phyloP scores from a whole-genome alignment of 1,140 invertebrate species.

The Drosophila pseudoananassae region DNA sequence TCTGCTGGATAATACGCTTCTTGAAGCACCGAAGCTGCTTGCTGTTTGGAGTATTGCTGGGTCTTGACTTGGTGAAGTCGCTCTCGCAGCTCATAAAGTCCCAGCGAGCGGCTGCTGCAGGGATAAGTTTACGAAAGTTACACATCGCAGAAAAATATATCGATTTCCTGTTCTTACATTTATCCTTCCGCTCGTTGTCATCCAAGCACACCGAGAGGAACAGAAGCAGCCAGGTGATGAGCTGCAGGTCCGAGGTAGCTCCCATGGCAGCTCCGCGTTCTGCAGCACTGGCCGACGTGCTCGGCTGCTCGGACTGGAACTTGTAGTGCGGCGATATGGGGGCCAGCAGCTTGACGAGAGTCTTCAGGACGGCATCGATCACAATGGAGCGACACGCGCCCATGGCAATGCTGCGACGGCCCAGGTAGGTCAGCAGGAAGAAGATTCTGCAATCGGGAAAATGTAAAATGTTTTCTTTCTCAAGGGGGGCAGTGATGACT shows the following conservation, averaged over 20 bases:
- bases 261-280: slow-evolving; percentile 62
- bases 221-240: slow-evolving; percentile 92
- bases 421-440: slow-evolving; percentile 93
- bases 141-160: too few species aligned
- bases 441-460: slow-evolving; percentile 88
- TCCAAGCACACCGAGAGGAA: slow-evolving; percentile 90
- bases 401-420: slow-evolving; percentile 90
- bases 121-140: neutral
- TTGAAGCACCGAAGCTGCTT: slow-evolving; percentile 81
- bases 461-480: slow-evolving; percentile 1
- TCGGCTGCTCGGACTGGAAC: slow-evolving; percentile 67
- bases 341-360: slow-evolving; percentile 85
- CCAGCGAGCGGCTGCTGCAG: slow-evolving; percentile 87
- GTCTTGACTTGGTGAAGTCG: slow-evolving; percentile 83
- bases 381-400: slow-evolving; percentile 87
- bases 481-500: neutral
- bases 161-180: slow-evolving; percentile 62
- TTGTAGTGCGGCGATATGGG: slow-evolving; percentile 85
- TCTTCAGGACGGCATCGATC: slow-evolving; percentile 87
- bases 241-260: slow-evolving; percentile 87
- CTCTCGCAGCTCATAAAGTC: slow-evolving; percentile 92
- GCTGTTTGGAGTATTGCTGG: slow-evolving; percentile 62
- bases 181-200: slow-evolving; percentile 84
- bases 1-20: slow-evolving; percentile 85
- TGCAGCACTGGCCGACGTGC: slow-evolving; percentile 78